Percentiles rank a stretch among this genome's conserved stretches.
Conservation (phyloP, 1,140 invertebrate genomes). For the Bombus confusus region DNA sequence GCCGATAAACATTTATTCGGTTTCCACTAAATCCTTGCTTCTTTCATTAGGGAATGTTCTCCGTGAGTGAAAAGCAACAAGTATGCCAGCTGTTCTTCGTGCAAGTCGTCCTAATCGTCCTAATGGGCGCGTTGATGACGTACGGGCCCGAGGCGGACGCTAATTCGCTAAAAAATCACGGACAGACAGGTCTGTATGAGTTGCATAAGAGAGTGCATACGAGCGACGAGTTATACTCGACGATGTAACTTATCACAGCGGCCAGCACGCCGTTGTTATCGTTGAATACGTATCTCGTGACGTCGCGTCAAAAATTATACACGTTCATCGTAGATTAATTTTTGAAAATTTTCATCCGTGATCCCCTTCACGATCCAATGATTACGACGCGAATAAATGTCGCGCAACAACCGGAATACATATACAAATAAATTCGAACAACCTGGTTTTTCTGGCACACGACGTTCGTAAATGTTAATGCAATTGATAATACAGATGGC, state of each 20-base stretch:
- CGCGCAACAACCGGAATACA: too few relatives aligned
- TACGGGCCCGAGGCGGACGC: slow-evolving; percentile 75
- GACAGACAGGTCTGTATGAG: slow-evolving; percentile 62
- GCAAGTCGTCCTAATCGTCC: slow-evolving; percentile 75
- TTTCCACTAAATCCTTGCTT: neutral
- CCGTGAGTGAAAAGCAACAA: slow-evolving; percentile 64
- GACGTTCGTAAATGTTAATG: too few relatives aligned
- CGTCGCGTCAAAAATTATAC: neutral
- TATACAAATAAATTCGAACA: too few relatives aligned
- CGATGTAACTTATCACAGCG: slow-evolving; percentile 6
- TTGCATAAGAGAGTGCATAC: too few relatives aligned
- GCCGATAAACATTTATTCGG: neutral
- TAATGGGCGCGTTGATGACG: slow-evolving; percentile 74
- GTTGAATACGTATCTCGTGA: slow-evolving; percentile 1
- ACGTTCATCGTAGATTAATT: neutral
- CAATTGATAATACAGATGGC: too few relatives aligned
- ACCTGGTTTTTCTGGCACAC: too few relatives aligned
- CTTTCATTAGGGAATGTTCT: slow-evolving; percentile 59
- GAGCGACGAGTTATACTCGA: neutral
- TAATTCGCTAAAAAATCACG: slow-evolving; percentile 67
- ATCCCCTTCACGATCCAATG: too few relatives aligned
- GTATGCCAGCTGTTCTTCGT: slow-evolving; percentile 73
- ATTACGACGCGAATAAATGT: too few relatives aligned
- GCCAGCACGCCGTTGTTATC: neutral
- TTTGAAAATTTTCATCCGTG: neutral